Evolutionary conservation across 2,888 invertebrate genomes (phyloP), one percentile per base, ranked within the genome.

Genomic region (Melinopterus prodromus): DNA sequence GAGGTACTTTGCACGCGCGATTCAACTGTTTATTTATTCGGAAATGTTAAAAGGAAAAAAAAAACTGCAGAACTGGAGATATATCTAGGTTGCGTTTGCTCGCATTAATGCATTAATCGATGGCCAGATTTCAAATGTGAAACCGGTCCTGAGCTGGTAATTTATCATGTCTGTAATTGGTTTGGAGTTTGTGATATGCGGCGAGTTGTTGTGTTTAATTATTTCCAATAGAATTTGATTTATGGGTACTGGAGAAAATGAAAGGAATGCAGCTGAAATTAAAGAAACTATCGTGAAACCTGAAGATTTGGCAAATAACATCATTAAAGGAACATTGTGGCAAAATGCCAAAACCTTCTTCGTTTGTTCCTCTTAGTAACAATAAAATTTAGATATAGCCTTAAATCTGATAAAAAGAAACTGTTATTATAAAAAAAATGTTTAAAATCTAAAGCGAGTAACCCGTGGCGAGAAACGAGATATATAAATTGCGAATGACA

Each of bases 1-100:
- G 84, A 79, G 77, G 26, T 26, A 26, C 26, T 26, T 26, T 26
- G 53, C 53, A 53, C 53, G 53, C 53, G 77, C 53, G 69, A 69
- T 69, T 53, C 77, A 53, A 69, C 69, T 38, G 77, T 77, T 36
- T 77, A 77, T 53, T 69, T 15, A 15, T 77, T 72, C 72, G 72
- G 15, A 77, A 77, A 77, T 69, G 69, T 69, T 69, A 9, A n/a
- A 77, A 38, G 53, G 12, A 69, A 53, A 53, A 38, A 38, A 6
- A 53, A 53, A 53, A 12, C 53, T 26, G 5, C 53, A 12, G 12
- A 53, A 53, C 53, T 12, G 53, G 53, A 53, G 53, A 53, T 53
- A 53, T 53, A 53, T 53, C 53, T 53, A 53, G 53, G 53, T 12
- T 53, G 53, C 53, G 7, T 53, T 53, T 53, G 53, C 53, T 53